Evolutionary conservation across 2,797 vertebrate species (phyloP).

Genomic region (Betta splendens): DNA sequence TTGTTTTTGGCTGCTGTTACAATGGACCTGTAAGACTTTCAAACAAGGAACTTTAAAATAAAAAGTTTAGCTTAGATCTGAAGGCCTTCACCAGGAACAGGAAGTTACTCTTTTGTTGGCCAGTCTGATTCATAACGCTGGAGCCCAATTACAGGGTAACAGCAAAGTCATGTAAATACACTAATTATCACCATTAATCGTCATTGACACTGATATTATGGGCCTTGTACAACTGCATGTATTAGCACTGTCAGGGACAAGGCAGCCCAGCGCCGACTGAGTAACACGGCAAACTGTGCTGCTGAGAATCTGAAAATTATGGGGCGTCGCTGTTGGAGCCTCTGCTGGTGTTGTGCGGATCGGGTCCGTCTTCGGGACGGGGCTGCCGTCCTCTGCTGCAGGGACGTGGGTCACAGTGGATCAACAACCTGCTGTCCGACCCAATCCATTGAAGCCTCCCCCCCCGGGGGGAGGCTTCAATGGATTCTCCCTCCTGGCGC

Average conservation of each 20-base stretch:
- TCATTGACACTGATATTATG: no score
- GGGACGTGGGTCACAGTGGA: conserved; percentile 34
- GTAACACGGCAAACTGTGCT: conserved; percentile 2
- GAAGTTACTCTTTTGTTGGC: no score
- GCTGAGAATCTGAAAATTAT: conserved; percentile 24
- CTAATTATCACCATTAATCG: no score
- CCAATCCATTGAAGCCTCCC: no score
- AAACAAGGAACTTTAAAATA: no score
- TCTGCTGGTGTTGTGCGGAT: conserved; percentile 8
- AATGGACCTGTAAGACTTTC: no score
- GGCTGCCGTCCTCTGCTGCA: conserved; percentile 25
- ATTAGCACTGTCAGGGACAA: conserved; percentile 23
- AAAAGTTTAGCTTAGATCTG: no score
- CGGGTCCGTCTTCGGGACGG: conserved; percentile 22
- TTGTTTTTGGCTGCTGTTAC: background rate
- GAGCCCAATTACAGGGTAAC: no score
- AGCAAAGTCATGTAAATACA: no score
- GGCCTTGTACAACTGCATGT: conserved; percentile 19
- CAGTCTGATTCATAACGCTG: no score
- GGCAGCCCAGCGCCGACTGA: conserved; percentile 10
- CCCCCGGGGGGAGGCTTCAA: conserved; percentile 59
- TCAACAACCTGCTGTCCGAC: conserved; percentile 46
- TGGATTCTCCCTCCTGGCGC: conserved; percentile 77
- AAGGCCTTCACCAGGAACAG: no score
- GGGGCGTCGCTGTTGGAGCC: conserved; percentile 17